phyloP scores from a whole-genome alignment of 2,888 invertebrate genomes.

The Philereme transversata region DNA sequence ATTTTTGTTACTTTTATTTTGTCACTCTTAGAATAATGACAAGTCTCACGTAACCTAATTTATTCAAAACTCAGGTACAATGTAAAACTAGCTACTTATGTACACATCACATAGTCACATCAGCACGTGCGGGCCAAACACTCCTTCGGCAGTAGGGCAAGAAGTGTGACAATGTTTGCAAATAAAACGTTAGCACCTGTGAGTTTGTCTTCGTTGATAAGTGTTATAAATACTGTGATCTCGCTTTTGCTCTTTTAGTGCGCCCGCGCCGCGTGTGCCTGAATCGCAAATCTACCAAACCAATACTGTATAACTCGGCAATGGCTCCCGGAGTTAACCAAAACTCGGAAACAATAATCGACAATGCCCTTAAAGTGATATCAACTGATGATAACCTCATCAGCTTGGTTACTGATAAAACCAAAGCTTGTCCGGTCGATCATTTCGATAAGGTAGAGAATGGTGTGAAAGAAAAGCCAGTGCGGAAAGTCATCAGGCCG shows the following conservation, averaged over 20 bases:
- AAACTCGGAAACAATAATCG: slow-evolving; percentile 58
- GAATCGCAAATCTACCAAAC: slow-evolving; percentile 37
- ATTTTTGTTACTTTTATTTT: too few relatives aligned
- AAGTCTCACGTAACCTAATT: too few relatives aligned
- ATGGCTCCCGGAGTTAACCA: slow-evolving; percentile 74
- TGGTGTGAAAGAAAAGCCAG: slow-evolving; percentile 43
- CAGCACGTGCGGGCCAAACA: too few relatives aligned
- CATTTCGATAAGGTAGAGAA: slow-evolving; percentile 37
- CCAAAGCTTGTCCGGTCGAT: slow-evolving; percentile 47
- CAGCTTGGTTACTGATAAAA: slow-evolving; percentile 24
- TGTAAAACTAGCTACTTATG: too few relatives aligned
- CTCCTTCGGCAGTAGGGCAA: slow-evolving; percentile 1
- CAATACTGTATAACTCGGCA: slow-evolving; percentile 28
- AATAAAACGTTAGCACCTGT: slow-evolving; percentile 48
- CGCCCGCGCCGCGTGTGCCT: slow-evolving; percentile 58
- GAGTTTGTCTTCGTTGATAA: slow-evolving; percentile 57
- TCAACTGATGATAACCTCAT: slow-evolving; percentile 47
- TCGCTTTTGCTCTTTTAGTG: slow-evolving; percentile 59
- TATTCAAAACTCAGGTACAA: too few relatives aligned
- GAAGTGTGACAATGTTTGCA: slow-evolving; percentile 46
- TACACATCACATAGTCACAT: too few relatives aligned
- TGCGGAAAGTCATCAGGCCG: slow-evolving; percentile 61
- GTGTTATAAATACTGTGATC: slow-evolving; percentile 70
- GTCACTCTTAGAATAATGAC: too few relatives aligned
- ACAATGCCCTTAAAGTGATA: slow-evolving; percentile 47